phyloP scores from a whole-genome alignment of 2,888 invertebrate species.

The Sphaerolaimus hirsutus region DNA sequence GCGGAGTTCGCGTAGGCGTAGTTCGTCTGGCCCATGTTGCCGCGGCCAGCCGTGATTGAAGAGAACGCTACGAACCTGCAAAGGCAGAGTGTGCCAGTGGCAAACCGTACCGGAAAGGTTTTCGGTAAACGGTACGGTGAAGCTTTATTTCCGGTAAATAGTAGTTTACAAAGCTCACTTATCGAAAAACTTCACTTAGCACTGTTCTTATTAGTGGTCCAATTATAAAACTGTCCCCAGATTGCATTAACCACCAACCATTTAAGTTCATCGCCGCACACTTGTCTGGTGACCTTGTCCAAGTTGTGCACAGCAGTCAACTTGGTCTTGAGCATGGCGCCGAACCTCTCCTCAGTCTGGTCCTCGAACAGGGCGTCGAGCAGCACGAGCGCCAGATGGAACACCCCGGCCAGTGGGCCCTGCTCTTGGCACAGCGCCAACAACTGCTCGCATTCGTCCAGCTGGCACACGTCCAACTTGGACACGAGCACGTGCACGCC shows the following conservation, averaged over 20 bases:
- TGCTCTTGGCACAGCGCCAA: slow-evolving; percentile 13
- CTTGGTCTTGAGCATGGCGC: slow-evolving; percentile 46
- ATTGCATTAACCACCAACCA: slow-evolving; percentile 1
- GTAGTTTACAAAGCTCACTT: no score
- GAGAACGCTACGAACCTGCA: no score
- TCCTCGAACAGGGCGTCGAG: slow-evolving; percentile 27
- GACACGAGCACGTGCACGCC: slow-evolving; percentile 2
- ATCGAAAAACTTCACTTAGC: no score
- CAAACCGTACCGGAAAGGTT: no score
- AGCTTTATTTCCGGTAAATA: no score
- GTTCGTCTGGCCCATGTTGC: no score
- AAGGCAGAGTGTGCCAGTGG: no score
- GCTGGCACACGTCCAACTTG: slow-evolving; percentile 1
- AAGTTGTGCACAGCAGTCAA: slow-evolving; percentile 49
- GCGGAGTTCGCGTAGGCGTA: no score
- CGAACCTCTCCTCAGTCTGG: slow-evolving; percentile 23
- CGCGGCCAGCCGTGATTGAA: no score
- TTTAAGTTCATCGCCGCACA: slow-evolving; percentile 40
- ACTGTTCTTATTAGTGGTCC: no score
- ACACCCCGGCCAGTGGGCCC: slow-evolving; percentile 45
- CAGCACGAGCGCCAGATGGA: slow-evolving; percentile 66
- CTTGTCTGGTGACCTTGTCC: slow-evolving; percentile 47
- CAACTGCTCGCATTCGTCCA: not conserved
- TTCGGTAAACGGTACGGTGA: no score
- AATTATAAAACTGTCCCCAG: no score